Conservation (phyloP, 2,113 vertebrate genomes). For the Collichthys lucidus region DNA sequence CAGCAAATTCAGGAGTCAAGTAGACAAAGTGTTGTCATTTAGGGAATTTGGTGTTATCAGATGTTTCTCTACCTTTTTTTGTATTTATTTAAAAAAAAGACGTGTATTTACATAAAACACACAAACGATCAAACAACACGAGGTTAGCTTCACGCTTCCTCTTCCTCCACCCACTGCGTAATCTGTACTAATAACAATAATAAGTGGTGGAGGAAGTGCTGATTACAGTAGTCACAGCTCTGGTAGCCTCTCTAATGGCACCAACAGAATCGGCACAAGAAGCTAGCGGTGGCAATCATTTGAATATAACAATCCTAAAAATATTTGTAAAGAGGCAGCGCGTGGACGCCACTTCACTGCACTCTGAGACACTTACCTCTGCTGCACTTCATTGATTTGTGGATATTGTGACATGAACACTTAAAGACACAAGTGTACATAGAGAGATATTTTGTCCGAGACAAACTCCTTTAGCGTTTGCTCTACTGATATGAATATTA, state of each 20-base stretch:
- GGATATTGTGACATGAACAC: slow-evolving; percentile 21
- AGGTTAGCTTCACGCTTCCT: neutral
- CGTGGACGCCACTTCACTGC: slow-evolving; percentile 26
- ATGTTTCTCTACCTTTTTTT: no score
- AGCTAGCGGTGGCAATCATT: neutral
- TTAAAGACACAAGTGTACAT: slow-evolving; percentile 1
- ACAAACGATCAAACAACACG: neutral
- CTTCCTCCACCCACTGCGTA: neutral
- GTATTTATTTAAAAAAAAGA: neutral
- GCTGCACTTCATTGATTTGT: slow-evolving; percentile 30
- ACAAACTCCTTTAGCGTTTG: neutral
- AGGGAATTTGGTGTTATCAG: neutral
- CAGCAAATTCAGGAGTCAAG: neutral
- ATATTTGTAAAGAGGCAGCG: neutral
- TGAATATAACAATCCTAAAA: slow-evolving; percentile 24
- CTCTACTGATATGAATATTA: neutral
- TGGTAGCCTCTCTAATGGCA: neutral
- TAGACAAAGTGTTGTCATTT: neutral
- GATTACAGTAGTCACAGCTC: neutral
- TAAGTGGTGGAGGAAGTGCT: neutral
- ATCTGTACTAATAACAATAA: slow-evolving; percentile 4
- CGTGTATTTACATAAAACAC: neutral
- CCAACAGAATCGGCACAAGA: neutral
- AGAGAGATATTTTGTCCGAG: neutral
- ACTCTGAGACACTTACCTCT: slow-evolving; percentile 22